Evolutionary conservation across 1,140 invertebrate species (phyloP), one percentile per base, ranked within the genome.

Genomic region (Eupristina koningsbergeri): DNA sequence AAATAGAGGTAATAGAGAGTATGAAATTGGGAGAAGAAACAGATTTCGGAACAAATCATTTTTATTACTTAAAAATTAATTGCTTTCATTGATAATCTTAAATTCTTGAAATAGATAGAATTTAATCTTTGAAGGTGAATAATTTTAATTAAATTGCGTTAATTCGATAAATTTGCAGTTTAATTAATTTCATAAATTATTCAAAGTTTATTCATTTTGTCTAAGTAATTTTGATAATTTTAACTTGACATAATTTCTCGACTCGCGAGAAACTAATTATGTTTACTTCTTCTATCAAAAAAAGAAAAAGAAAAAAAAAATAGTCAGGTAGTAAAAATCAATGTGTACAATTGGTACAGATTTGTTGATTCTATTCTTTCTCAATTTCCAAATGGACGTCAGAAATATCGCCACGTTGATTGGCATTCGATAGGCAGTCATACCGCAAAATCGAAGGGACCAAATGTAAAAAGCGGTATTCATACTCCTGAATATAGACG

Each of bases 151-250:
- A 81, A 85, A 85, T 81, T 31, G 36, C 36, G 64, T 34, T 76
- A 80, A 81, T 84, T 84, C 79, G 63, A 81, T 85, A 81, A 85
- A 85, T 85, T 77, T 81, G 63, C 84, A 81, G 74, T 78, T 85
- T 85, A 80, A 84, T 84, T 84, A 84, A 80, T 84, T 75, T 76
- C 76, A 73, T 63, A 74, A 80, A 77, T 80, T 80, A 64, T 76
- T 75, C 78, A 80, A 84, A 84, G 64, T 84, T 84, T 63, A 67
- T 79, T 73, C 76, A n/a, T 79, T 84, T 22, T 61, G 61, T 67
- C 64, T 31, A 76, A 50, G 53, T 8, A 47, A 47, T 11, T n/a
- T 17, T 39, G 26, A 29, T 31, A 45, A 45, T 63, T 63, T 81
- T 81, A 17, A 34, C 29, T 73, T 69, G 69, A 50, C 45, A n/a